Base-by-base conservation (phyloP, 2,888 invertebrate genomes). In the Tipula unca region DNA sequence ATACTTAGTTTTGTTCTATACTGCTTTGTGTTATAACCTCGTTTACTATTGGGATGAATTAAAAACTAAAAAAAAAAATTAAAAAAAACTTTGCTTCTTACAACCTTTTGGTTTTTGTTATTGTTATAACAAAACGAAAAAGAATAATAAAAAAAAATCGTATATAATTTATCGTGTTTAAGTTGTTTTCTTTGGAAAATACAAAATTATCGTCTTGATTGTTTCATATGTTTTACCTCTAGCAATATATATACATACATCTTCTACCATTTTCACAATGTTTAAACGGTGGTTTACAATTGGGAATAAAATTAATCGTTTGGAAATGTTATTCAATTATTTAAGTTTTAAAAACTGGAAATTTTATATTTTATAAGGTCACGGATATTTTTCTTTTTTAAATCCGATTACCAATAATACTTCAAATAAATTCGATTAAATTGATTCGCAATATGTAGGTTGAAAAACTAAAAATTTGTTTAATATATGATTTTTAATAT, bases 1-100 rank as follows among this genome's bases (percentile, higher is more conserved):
- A 39, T 39, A 10, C 32, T 14, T 42, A 39, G 39, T 54, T 39
- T 54, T 17, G 17, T 13, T 69, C 20, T 69, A 48, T 17, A 25
- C 69, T 25, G 69, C 25, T 69, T n/a, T 20, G 4, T 48, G 13
- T 25, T 69, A 69, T 25, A 69, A 25, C 25, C 25, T 25, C 69
- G 69, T 69, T 69, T 69, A 69, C 69, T 69, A 69, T 69, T 25
- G 69, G 69, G 69, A 69, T 69, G 69, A 69, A 69, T 69, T 69
- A 69, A 69, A 69, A 69, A 69, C 69, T 25, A 25, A 20, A 69
- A 69, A 20, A 69, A 69, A 69, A 25, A 25, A 69, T 17, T 17
- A 20, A 69, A 69, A 69, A 25, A 25, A 69, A 48, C 48, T 48
- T 20, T 17, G n/a, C 25, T 69, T 25, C 69, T 25, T 25, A 0